Conservation (phyloP, 1,140 invertebrate genomes). For the Theocolax elegans region DNA sequence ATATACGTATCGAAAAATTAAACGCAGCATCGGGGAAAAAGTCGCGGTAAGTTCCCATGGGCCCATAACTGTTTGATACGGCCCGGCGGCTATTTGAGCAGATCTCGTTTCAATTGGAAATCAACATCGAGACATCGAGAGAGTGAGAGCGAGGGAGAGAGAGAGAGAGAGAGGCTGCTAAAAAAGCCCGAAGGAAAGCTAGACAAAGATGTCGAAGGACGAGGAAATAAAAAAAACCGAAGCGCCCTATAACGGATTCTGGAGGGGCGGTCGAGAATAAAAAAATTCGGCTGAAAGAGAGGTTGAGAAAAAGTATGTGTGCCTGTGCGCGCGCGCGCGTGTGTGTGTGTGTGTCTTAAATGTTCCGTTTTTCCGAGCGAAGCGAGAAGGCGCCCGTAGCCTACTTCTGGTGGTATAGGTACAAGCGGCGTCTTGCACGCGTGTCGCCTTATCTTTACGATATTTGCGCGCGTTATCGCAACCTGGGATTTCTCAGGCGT, state of each 20-base stretch:
- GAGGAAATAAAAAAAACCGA: conserved; percentile 53
- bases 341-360: background rate
- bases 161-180: conserved; percentile 8
- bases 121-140: conserved; percentile 53
- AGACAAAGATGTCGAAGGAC: conserved; percentile 54
- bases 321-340: conserved; percentile 18
- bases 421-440: conserved; percentile 15
- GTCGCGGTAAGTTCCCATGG: conserved; percentile 58
- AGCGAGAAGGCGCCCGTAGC: conserved; percentile 13
- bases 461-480: conserved; percentile 65
- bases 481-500: background rate
- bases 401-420: background rate
- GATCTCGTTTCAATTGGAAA: conserved; percentile 68
- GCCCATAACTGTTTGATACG: conserved; percentile 57
- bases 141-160: background rate
- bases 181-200: conserved; percentile 40
- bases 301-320: background rate
- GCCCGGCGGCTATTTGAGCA: conserved; percentile 59
- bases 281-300: conserved; percentile 44
- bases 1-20: conserved; percentile 18
- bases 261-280: conserved; percentile 48
- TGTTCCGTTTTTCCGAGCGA: conserved; percentile 53
- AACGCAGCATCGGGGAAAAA: conserved; percentile 24
- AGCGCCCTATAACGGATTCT: conserved; percentile 59
- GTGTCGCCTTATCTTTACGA: conserved; percentile 64